These are phyloP conservation scores for Tupaia tana DNA, from an alignment of 2,113 vertebrate genomes.

Conservation along the genomic window DNA sequence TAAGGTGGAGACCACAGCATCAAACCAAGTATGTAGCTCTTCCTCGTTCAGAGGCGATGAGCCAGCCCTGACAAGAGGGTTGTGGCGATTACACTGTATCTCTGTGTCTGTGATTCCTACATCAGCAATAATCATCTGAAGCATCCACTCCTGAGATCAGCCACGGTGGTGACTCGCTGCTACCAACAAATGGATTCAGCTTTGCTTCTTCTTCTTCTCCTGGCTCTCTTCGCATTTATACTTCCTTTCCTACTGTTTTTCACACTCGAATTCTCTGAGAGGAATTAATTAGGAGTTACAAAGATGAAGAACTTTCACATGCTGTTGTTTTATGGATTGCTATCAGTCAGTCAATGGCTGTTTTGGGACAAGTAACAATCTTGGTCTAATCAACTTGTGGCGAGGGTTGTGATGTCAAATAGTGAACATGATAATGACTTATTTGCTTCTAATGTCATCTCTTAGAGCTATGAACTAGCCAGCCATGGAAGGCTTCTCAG, in stretches of 20 bases:
- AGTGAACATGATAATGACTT: background rate
- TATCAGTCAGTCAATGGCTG: background rate
- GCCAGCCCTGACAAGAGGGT: rapidly evolving
- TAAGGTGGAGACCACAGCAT: background rate
- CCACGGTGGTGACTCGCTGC: background rate
- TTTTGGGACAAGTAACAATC: background rate
- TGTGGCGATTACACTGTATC: background rate
- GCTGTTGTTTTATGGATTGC: constrained; percentile 4
- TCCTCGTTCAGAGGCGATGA: background rate
- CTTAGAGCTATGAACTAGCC: background rate
- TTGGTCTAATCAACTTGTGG: constrained; percentile 18
- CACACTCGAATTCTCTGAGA: background rate
- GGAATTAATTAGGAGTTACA: background rate
- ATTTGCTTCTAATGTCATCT: background rate
- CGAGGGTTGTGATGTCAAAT: background rate
- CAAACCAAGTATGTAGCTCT: background rate
- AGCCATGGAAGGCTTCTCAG: background rate
- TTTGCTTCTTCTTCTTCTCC: background rate
- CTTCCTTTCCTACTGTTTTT: background rate
- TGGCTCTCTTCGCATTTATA: background rate
- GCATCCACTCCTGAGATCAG: background rate
- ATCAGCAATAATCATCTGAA: background rate
- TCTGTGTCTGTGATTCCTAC: background rate
- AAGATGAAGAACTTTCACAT: background rate
- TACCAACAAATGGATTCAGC: background rate